phyloP scores from a whole-genome alignment of 2,888 invertebrate genomes.

The Lasioglossum vierecki region DNA sequence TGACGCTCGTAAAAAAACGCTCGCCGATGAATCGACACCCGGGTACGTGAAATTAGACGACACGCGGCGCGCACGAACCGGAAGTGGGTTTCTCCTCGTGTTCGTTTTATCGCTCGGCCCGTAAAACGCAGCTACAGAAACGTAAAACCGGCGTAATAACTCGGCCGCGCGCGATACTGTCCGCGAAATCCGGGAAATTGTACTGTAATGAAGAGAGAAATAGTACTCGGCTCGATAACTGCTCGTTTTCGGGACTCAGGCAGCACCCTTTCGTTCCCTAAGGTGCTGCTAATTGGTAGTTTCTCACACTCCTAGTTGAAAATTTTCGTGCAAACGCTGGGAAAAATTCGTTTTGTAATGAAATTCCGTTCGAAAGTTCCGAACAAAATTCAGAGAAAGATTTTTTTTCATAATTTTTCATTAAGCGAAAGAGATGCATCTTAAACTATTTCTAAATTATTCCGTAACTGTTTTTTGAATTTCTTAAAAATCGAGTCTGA shows the following conservation, averaged over 20 bases:
- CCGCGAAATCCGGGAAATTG: not conserved
- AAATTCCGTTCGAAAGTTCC: not conserved
- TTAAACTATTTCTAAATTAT: not conserved
- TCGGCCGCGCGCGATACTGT: constrained; percentile 18
- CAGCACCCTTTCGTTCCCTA: not conserved
- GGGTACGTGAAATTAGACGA: constrained; percentile 37
- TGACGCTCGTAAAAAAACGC: not conserved
- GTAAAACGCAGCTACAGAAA: constrained; percentile 28
- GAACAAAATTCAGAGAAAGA: no score
- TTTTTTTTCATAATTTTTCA: no score
- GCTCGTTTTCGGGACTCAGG: not conserved
- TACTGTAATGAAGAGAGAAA: not conserved
- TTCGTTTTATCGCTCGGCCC: constrained; percentile 16
- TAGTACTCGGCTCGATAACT: not conserved
- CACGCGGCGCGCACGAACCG: not conserved
- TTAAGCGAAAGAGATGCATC: no score
- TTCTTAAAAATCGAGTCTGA: no score
- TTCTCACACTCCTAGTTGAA: not conserved
- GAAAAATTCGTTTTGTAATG: not conserved
- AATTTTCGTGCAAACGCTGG: not conserved
- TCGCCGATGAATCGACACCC: constrained; percentile 29
- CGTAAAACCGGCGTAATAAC: constrained; percentile 30
- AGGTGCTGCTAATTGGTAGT: not conserved
- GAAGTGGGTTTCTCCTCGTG: not conserved
- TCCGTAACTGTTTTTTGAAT: not conserved